Conservation (phyloP, 2,797 vertebrate genomes). For the Garrulus glandarius region DNA sequence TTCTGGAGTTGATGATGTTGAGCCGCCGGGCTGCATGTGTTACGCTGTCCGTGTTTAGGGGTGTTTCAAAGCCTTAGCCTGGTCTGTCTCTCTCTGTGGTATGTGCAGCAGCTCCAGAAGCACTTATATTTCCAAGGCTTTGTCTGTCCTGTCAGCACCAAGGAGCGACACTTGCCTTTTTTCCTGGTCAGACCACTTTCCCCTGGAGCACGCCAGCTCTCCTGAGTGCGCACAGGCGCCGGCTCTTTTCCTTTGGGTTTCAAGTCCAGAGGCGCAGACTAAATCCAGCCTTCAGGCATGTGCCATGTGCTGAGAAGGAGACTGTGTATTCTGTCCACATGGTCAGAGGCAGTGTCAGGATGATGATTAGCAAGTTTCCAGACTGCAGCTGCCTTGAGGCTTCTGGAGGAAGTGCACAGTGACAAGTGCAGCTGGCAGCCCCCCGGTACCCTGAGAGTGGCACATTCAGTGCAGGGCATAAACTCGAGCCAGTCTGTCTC, state of each 20-base stretch:
- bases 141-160: neutral
- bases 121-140: neutral
- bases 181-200: neutral
- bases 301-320: neutral
- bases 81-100: neutral
- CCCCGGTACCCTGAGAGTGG: accelerated
- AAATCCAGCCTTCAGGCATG: neutral
- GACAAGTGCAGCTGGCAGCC: neutral
- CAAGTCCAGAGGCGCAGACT: neutral
- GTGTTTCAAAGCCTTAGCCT: neutral
- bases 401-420: neutral
- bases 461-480: neutral
- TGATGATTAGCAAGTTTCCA: neutral
- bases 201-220: neutral
- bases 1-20: neutral
- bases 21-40: neutral
- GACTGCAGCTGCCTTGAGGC: neutral
- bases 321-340: neutral
- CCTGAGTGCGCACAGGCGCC: neutral
- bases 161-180: neutral
- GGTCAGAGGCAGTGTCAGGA: neutral
- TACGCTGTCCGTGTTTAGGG: accelerated
- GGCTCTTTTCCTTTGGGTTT: neutral
- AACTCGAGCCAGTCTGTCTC: neutral
- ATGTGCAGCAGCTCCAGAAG: neutral